Conservation (phyloP, 2,888 invertebrate genomes). For the Eilema depressum region DNA sequence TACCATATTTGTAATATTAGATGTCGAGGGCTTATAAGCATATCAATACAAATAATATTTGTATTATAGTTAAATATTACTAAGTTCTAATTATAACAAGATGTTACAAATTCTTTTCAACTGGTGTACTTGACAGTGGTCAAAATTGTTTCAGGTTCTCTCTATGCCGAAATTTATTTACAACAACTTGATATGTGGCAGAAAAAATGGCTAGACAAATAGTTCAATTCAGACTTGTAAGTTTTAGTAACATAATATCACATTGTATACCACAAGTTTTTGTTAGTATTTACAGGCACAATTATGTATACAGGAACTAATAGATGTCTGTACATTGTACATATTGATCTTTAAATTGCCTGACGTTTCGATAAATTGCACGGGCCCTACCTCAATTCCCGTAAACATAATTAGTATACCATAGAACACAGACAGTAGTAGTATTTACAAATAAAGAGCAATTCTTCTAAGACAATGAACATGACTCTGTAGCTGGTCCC, state of each 20-base stretch:
- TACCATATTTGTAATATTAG: conserved; percentile 19
- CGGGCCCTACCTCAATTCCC: background rate
- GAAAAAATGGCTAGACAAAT: no score
- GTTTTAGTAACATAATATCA: background rate
- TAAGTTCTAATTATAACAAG: background rate
- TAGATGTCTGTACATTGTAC: no score
- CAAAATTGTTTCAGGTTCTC: background rate
- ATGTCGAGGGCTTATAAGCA: conserved; percentile 14
- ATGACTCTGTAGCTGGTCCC: background rate
- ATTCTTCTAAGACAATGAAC: background rate
- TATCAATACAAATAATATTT: conserved; percentile 2
- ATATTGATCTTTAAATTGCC: no score
- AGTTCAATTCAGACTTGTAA: no score
- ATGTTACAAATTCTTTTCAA: no score
- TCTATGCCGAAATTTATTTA: no score
- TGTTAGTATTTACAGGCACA: background rate
- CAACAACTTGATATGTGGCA: no score
- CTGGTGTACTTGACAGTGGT: no score
- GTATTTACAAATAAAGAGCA: background rate
- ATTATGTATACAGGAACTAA: background rate
- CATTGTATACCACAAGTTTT: background rate
- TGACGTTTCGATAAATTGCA: no score
- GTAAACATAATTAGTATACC: background rate
- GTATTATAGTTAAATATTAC: background rate
- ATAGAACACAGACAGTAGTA: background rate